A percentile compares a stretch with the other conserved stretches of the same genome.
Conservation (phyloP, 2,888 invertebrate species). For the Diarsia rubi region DNA sequence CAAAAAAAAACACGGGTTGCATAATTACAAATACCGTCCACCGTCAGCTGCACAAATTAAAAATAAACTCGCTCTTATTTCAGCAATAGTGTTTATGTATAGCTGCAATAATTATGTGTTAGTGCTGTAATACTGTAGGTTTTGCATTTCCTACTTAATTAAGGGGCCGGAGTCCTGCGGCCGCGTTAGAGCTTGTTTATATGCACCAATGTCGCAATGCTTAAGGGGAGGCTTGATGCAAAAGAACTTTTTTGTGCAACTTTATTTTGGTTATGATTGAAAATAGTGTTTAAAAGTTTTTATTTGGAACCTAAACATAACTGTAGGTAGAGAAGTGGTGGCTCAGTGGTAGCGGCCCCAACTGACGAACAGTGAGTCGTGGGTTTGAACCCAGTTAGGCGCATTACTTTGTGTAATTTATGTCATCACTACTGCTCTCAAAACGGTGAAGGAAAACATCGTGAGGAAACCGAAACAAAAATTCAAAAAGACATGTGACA, state of each 20-base stretch:
- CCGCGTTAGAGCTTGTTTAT: conserved; percentile 73
- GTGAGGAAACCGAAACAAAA: too few species aligned
- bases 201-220: conserved; percentile 68
- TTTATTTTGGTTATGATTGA: neutral
- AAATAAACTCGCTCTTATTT: conserved; percentile 51
- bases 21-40: conserved; percentile 49
- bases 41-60: conserved; percentile 60
- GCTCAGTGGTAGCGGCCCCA: too few species aligned
- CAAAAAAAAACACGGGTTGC: conserved; percentile 27
- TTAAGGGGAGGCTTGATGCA: conserved; percentile 59
- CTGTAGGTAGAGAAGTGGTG: too few species aligned
- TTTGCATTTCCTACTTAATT: conserved; percentile 74
- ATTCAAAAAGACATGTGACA: too few species aligned
- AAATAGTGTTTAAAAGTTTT: neutral
- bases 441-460: too few species aligned
- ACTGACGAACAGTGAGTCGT: too few species aligned
- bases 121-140: conserved; percentile 64
- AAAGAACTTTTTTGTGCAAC: neutral
- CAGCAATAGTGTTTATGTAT: conserved; percentile 52
- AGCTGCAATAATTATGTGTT: conserved; percentile 70
- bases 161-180: conserved; percentile 73
- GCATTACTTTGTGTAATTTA: too few species aligned
- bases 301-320: too few species aligned
- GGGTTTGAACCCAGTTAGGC: too few species aligned
- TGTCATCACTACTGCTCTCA: too few species aligned